Base-by-base conservation (phyloP, 2,113 vertebrate genomes). In the Anser brachyrhynchus region DNA sequence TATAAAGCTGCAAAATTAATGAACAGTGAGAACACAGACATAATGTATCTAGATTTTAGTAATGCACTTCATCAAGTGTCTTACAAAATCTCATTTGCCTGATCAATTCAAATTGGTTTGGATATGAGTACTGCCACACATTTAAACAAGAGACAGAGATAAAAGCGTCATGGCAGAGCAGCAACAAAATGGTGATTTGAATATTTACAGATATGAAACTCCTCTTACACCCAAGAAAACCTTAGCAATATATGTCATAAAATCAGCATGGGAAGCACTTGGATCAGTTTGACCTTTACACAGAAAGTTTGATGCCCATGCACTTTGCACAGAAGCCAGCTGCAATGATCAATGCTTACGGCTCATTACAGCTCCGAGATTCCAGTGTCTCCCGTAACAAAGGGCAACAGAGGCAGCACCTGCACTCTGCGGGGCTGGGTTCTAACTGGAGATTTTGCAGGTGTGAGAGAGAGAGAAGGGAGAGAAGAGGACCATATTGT, bases 21-120 rank as follows among this genome's bases (percentile, higher is more conserved):
- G 77, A 92, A 87, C 57, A 78, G 77, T 69, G 80, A 95, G 70
- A 92, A 96, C 80, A 89, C 73, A 93, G 86, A 87, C 77, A 93
- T 74, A 78, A 94, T 25, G 31, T n/a, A 87, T 55, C n/a, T 3
- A 21, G 15, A 21, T 65, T 84, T 64, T 72, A 65, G 49, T 51
- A 73, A 82, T 0, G 35, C 77, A 55, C 77, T 73, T 10, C 10
- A 69, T 18, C 26, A 43, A 92, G 66, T 6, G 77, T 78, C 51
- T 95, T n/a, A 66, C 58, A 70, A 89, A 84, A 71, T 29, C 54
- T 58, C 62, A 41, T 75, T 46, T 70, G 86, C 66, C 86, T 23
- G 25, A 46, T n/a, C 6, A 13, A 4, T 33, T 81, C 35, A 16
- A 67, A 28, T 11, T 28, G 66, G 62, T 82, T 76, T 64, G 65